Base-by-base conservation (phyloP, 2,888 invertebrate genomes). In the Venusia cambrica region DNA sequence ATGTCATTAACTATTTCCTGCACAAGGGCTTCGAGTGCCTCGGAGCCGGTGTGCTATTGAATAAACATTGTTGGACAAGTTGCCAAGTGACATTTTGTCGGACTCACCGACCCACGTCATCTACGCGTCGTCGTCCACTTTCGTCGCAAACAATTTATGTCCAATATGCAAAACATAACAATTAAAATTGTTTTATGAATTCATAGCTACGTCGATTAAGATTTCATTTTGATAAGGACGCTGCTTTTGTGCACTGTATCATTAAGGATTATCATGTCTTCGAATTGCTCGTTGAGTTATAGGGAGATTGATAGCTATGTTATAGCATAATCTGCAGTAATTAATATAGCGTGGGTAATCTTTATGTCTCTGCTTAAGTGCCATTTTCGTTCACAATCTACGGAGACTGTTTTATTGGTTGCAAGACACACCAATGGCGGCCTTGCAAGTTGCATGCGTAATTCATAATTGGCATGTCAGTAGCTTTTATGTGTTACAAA, bases 11-110 rank as follows among this genome's bases (percentile, higher is more conserved):
- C 67, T 58, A 73, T 80, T 78, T 80, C 76, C 76, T 73, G 75
- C 70, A 69, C 62, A 68, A 77, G 75, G 65, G 74, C 62, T 68
- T 80, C 71, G 68, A 83, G 80, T 78, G 73, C 69, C 62, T 68
- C 73, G 65, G 68, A 75, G 71, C 62, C 62, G 55, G 62, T 73
- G 62, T 62, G 65, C 70, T 65, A 75, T 83, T 83, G 78, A 80
- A 81, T 79, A 83, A 84, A 84, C 74, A 84, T 78, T 79, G 76
- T 80, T 73, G 57, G 71, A 79, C 71, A 75, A 78, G 74, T 77
- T 68, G 72, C 74, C 78, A 72, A 81, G 80, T 80, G 80, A 83
- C 80, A 83, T 83, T 79, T 74, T 64, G 71, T 68, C 68, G 66
- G 60, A 44, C 50, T 56, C 51, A 55, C 59, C 64, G 57, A 62